A percentile compares a stretch with the other conserved stretches of the same genome.
Evolutionary conservation across 2,888 invertebrate genomes (phyloP).

Genomic region (Dicycla oo): DNA sequence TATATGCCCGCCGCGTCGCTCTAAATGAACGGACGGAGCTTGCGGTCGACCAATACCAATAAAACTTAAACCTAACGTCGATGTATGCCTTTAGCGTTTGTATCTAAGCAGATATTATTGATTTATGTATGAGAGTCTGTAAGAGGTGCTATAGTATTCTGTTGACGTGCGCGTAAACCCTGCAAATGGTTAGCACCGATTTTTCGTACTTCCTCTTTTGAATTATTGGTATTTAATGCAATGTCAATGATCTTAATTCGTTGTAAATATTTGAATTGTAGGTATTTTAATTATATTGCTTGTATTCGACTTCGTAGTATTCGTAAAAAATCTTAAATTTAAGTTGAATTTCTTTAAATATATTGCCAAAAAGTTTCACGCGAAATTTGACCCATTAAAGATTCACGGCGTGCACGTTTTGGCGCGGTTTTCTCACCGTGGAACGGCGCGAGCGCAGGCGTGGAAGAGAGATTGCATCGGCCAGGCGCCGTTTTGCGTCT

Average conservation of each 20-base stretch:
- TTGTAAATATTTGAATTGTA: slow-evolving; percentile 25
- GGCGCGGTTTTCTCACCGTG: slow-evolving; percentile 82
- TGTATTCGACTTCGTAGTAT: not conserved
- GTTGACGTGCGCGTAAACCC: slow-evolving; percentile 46
- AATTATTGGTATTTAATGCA: slow-evolving; percentile 44
- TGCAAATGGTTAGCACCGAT: slow-evolving; percentile 49
- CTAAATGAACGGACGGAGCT: slow-evolving; percentile 89
- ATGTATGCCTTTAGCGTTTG: slow-evolving; percentile 74
- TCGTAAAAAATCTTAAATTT: slow-evolving; percentile 3
- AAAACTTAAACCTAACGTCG: slow-evolving; percentile 79
- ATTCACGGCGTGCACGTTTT: slow-evolving; percentile 80
- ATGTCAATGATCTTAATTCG: slow-evolving; percentile 34
- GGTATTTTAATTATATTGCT: not conserved
- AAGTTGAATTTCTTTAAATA: slow-evolving; percentile 12
- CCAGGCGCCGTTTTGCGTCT: slow-evolving; percentile 81
- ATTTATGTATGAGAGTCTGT: slow-evolving; percentile 74
- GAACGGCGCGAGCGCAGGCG: slow-evolving; percentile 69
- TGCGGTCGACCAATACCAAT: slow-evolving; percentile 85
- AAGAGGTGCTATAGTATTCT: slow-evolving; percentile 58
- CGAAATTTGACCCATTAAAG: slow-evolving; percentile 78
- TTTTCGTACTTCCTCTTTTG: slow-evolving; percentile 51
- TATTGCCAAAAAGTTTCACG: slow-evolving; percentile 64
- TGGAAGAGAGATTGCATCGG: slow-evolving; percentile 83
- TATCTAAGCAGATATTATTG: slow-evolving; percentile 79
- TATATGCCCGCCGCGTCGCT: slow-evolving; percentile 88